phyloP scores from a whole-genome alignment of 2,888 invertebrate genomes.

The Morinoia aosen region DNA sequence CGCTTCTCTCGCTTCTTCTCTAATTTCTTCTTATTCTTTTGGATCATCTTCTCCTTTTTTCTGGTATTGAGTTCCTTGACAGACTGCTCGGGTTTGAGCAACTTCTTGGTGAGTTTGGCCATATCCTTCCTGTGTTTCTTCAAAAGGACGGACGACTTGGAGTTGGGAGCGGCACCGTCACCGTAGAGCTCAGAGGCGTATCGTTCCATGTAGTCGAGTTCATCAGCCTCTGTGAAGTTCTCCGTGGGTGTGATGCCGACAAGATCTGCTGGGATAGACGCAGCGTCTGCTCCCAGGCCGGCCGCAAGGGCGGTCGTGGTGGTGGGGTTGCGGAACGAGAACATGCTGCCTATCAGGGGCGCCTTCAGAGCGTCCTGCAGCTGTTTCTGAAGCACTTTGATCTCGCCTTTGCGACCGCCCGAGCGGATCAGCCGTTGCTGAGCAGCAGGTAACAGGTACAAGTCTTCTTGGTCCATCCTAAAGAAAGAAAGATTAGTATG shows the following conservation, averaged over 20 bases:
- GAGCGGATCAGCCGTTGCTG: conserved; percentile 14
- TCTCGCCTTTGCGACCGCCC: neutral
- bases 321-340: neutral
- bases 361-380: neutral
- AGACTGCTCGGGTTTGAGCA: conserved; percentile 37
- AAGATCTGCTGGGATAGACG: neutral
- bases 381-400: conserved; percentile 35
- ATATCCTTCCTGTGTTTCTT: conserved; percentile 52
- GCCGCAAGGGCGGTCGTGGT: conserved; percentile 23
- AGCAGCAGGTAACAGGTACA: conserved; percentile 31
- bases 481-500: neutral
- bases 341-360: conserved; percentile 35
- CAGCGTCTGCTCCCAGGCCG: neutral
- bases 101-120: conserved; percentile 40
- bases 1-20: conserved; percentile 37
- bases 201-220: neutral
- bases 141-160: neutral
- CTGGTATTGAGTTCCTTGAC: neutral
- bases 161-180: neutral
- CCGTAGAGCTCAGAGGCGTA: conserved; percentile 8
- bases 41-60: conserved; percentile 21
- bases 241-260: neutral
- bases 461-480: conserved; percentile 51
- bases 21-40: neutral
- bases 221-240: neutral